Evolutionary conservation across 2,888 invertebrate species (phyloP).

Genomic region (Phorcus lineatus): DNA sequence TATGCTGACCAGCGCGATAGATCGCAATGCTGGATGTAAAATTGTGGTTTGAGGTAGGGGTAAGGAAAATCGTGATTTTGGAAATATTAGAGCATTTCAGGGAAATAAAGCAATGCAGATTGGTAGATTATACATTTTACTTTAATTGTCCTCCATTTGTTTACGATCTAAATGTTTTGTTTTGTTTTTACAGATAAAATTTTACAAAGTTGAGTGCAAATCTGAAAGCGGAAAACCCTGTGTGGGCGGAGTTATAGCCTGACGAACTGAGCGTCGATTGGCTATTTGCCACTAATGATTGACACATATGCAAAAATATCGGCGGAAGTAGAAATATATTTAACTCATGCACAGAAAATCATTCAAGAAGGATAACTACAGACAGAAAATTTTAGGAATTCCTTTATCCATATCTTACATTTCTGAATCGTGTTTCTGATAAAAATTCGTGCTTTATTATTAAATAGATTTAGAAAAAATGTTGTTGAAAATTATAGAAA

Average conservation of each 20-base stretch:
- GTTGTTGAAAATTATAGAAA: no score
- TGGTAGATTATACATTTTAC: background rate
- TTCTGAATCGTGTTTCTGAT: background rate
- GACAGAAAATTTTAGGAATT: background rate
- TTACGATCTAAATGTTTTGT: background rate
- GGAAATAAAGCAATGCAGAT: background rate
- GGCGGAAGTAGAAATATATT: slow-evolving; percentile 29
- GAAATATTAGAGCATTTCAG: background rate
- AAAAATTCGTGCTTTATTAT: no score
- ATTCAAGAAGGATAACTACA: background rate
- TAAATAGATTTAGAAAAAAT: no score
- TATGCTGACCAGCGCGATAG: slow-evolving; percentile 47
- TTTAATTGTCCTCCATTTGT: slow-evolving; percentile 12
- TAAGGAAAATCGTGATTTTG: slow-evolving; percentile 15
- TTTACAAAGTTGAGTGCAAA: slow-evolving; percentile 26
- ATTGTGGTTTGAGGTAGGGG: slow-evolving; percentile 30
- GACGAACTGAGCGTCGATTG: slow-evolving; percentile 25
- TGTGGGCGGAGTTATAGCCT: slow-evolving; percentile 13
- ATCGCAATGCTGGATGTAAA: slow-evolving; percentile 31
- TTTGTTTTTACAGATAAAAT: slow-evolving; percentile 11
- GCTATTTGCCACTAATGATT: slow-evolving; percentile 12
- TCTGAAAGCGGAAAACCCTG: slow-evolving; percentile 36
- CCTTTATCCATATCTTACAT: background rate
- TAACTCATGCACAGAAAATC: slow-evolving; percentile 14
- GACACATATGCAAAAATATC: slow-evolving; percentile 30